Evolutionary conservation across 2,888 invertebrate genomes (phyloP).

Genomic region (Cryptocephalus moraei): DNA sequence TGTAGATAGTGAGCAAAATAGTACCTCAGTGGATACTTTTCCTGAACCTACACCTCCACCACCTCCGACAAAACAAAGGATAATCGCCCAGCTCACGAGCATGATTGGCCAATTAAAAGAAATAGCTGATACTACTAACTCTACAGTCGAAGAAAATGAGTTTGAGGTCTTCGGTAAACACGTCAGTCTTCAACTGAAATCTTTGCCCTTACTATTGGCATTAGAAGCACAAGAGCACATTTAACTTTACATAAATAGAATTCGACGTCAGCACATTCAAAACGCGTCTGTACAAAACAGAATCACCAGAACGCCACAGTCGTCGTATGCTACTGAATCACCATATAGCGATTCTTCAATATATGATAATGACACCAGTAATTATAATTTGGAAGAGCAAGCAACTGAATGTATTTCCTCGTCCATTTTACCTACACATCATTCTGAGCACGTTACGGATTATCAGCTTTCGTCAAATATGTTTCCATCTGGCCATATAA

Average conservation of each 20-base stretch:
- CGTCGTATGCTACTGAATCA: too few species aligned
- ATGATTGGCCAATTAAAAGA: constrained; percentile 21
- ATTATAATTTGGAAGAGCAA: too few species aligned
- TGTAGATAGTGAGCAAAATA: not conserved
- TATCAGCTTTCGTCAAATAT: too few species aligned
- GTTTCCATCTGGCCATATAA: too few species aligned
- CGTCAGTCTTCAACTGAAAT: constrained; percentile 17
- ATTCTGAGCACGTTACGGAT: too few species aligned
- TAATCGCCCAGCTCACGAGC: constrained; percentile 17
- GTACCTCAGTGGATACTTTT: not conserved
- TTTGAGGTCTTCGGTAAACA: constrained; percentile 21
- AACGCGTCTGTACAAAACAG: not conserved
- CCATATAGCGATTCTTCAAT: too few species aligned
- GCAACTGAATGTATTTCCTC: too few species aligned
- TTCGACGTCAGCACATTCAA: not conserved
- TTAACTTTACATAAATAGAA: constrained; percentile 1
- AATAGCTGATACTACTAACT: constrained; percentile 19
- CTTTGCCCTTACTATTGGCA: constrained; percentile 6
- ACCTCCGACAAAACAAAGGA: not conserved
- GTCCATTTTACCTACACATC: too few species aligned
- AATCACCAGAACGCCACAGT: not conserved
- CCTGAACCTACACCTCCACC: not conserved
- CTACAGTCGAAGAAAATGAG: constrained; percentile 20
- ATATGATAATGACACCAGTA: too few species aligned
- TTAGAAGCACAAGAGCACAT: constrained; percentile 1